phyloP scores from a whole-genome alignment of 2,888 invertebrate species.

The Nemotelus nigrinus region DNA sequence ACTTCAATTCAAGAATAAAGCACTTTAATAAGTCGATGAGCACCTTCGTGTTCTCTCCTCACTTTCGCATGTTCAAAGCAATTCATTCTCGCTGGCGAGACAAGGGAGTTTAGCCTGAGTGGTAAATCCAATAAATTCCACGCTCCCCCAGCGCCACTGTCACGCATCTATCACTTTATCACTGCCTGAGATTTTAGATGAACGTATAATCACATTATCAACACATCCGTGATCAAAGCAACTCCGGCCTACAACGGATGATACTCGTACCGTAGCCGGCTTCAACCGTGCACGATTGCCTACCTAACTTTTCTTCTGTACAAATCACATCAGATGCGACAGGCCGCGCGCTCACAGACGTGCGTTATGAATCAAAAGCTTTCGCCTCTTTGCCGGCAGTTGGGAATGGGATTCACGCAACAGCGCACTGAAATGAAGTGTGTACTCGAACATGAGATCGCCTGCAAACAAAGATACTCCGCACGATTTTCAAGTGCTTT shows the following conservation, averaged over 20 bases:
- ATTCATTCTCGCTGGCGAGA: no score
- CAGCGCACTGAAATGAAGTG: neutral
- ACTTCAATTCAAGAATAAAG: no score
- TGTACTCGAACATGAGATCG: neutral
- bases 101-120: no score
- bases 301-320: no score
- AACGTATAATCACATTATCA: constrained; percentile 35
- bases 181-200: constrained; percentile 6
- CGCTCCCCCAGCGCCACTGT: constrained; percentile 16
- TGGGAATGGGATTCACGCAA: neutral
- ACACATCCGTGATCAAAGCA: constrained; percentile 27
- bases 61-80: no score
- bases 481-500: neutral
- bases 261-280: neutral
- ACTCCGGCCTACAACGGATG: neutral
- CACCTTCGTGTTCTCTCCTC: no score
- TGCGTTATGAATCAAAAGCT: constrained; percentile 16
- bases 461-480: constrained; percentile 38
- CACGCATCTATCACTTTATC: constrained; percentile 13
- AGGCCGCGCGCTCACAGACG: neutral
- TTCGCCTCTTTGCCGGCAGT: constrained; percentile 2
- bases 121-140: constrained; percentile 10
- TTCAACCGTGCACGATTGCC: neutral
- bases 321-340: no score
- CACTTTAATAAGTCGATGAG: no score